Evolutionary conservation across 2,797 vertebrate species (phyloP).

Genomic region (Spheniscus humboldti): DNA sequence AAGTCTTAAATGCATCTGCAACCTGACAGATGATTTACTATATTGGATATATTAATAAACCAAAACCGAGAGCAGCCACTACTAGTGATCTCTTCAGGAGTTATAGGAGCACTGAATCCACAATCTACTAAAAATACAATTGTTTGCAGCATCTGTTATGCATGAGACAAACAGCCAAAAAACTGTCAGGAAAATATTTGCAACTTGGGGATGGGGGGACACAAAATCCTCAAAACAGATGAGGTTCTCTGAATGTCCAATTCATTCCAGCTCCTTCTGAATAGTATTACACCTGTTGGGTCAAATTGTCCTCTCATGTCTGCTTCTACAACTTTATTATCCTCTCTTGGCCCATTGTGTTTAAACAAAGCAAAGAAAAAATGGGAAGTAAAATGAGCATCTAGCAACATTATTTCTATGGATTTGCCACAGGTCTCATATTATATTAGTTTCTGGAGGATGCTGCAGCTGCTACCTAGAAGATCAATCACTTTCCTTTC

Average conservation of each 20-base stretch:
- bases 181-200: neutral
- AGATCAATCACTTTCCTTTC: slow-evolving; percentile 8
- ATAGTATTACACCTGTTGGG: neutral
- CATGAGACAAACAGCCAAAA: neutral
- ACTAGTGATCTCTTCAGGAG: neutral
- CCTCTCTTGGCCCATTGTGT: neutral
- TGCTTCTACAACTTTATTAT: neutral
- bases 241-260: neutral
- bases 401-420: neutral
- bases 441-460: slow-evolving; percentile 4
- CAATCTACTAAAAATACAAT: neutral
- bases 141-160: neutral
- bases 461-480: neutral
- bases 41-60: neutral
- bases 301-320: neutral
- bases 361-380: neutral
- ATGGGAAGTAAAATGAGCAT: neutral
- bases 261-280: neutral
- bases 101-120: neutral
- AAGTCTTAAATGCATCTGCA: neutral
- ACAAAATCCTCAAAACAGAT: neutral
- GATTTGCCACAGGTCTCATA: neutral
- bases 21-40: neutral
- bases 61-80: neutral
- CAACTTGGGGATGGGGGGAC: neutral